phyloP scores from a whole-genome alignment of 2,113 vertebrate genomes.

The Blennius ocellaris region DNA sequence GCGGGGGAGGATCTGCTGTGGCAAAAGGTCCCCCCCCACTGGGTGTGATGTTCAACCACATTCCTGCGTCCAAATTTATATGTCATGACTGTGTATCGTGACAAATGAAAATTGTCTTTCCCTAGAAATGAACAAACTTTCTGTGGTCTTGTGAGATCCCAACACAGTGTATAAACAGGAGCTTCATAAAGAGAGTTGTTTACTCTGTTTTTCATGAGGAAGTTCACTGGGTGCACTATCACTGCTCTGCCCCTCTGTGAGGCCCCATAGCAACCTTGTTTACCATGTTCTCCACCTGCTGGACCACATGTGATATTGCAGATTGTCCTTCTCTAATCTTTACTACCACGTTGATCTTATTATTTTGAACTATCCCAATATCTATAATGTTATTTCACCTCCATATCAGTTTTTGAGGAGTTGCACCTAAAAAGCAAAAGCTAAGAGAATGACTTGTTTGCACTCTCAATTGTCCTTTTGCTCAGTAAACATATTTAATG shows the following conservation, averaged over 20 bases:
- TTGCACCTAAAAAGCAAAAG: neutral
- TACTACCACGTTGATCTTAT: neutral
- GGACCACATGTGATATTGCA: conserved; percentile 47
- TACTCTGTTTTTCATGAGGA: conserved; percentile 64
- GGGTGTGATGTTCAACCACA: too few relatives aligned
- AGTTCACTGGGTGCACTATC: conserved; percentile 67
- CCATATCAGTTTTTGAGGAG: neutral
- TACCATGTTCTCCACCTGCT: conserved; percentile 63
- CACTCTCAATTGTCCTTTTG: neutral
- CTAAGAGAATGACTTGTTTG: neutral
- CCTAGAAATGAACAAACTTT: too few relatives aligned
- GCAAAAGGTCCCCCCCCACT: too few relatives aligned
- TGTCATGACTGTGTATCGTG: too few relatives aligned
- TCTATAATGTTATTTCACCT: neutral
- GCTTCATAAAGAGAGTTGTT: conserved; percentile 61
- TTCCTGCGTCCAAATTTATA: too few relatives aligned
- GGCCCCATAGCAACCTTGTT: conserved; percentile 44
- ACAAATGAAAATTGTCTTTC: too few relatives aligned
- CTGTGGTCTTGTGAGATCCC: too few relatives aligned
- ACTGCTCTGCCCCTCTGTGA: conserved; percentile 55
- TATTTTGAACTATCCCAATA: neutral
- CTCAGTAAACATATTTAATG: neutral
- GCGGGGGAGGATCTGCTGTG: too few relatives aligned
- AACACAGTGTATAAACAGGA: conserved; percentile 1
- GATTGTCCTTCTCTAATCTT: neutral